Percentiles rank a stretch among this genome's conserved stretches.
These are phyloP conservation scores for Limnephilus rhombicus DNA, from an alignment of 2,888 invertebrate species.

Conservation along the genomic window DNA sequence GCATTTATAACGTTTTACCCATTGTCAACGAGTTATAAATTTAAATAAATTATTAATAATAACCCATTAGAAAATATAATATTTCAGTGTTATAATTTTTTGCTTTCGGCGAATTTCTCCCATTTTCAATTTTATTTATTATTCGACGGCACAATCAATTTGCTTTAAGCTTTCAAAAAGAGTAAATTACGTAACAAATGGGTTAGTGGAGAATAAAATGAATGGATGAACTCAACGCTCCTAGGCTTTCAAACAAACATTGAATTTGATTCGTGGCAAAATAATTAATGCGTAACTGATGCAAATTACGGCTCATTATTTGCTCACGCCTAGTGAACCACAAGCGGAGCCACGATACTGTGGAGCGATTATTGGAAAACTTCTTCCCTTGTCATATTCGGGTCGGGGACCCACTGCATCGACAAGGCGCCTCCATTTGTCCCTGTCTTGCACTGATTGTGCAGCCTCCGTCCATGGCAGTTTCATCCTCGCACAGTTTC, in stretches of 20 bases:
- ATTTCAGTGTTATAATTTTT: neutral
- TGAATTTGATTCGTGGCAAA: conserved; percentile 36
- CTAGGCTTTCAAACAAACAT: neutral
- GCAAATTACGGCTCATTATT: conserved; percentile 39
- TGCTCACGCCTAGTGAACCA: neutral
- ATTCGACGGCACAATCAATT: neutral
- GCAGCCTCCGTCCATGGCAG: too few relatives aligned
- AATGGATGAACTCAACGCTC: neutral
- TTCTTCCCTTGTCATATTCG: too few relatives aligned
- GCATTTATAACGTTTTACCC: too few relatives aligned
- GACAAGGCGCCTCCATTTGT: too few relatives aligned
- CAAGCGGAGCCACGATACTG: neutral
- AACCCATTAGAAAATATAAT: neutral
- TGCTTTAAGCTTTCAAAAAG: neutral
- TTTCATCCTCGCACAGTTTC: too few relatives aligned
- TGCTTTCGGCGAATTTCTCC: neutral
- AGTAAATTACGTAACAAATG: neutral
- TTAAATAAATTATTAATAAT: neutral
- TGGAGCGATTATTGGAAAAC: neutral
- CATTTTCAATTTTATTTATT: neutral
- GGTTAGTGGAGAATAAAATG: neutral
- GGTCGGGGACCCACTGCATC: too few relatives aligned
- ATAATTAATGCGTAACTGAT: conserved; percentile 45
- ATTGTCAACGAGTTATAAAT: neutral
- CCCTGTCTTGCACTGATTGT: too few relatives aligned